Evolutionary conservation across 2,113 vertebrate genomes (phyloP).

Genomic region (Boulengerochromis microlepis): DNA sequence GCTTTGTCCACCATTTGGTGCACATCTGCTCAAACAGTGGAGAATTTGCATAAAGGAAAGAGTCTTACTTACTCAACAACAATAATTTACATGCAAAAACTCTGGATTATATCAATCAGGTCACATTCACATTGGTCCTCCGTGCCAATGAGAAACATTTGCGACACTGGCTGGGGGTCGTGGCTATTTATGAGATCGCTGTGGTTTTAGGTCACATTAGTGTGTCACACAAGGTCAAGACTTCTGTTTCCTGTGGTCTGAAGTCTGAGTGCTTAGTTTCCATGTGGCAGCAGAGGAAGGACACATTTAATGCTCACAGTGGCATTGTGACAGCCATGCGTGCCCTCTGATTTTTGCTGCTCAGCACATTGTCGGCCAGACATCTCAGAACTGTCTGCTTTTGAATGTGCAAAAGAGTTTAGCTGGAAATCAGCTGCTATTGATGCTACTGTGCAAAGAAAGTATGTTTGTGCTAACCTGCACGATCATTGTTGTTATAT

Average conservation of each 20-base stretch:
- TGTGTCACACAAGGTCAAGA: not conserved
- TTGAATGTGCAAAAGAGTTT: not conserved
- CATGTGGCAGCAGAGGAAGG: not conserved
- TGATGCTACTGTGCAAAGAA: not conserved
- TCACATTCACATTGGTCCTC: not conserved
- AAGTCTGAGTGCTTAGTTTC: not conserved
- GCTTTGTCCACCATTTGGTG: not conserved
- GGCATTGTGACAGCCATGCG: not conserved
- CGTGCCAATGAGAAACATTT: not conserved
- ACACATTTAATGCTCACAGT: not conserved
- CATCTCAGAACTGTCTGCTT: not conserved
- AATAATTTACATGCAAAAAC: not conserved
- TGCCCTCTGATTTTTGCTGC: not conserved
- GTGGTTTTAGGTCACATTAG: not conserved
- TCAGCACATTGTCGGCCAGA: slow-evolving; percentile 14
- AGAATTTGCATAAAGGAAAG: not conserved
- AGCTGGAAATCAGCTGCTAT: not conserved
- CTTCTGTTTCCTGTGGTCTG: slow-evolving; percentile 21
- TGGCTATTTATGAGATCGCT: not conserved
- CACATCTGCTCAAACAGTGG: slow-evolving; percentile 1
- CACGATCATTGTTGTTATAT: not conserved
- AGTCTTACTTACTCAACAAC: not conserved
- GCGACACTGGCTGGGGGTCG: not conserved
- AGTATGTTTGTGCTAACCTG: not conserved
- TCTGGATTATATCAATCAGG: not conserved